Base-by-base conservation (phyloP, 2,888 invertebrate species). In the Heliconius aoede region DNA sequence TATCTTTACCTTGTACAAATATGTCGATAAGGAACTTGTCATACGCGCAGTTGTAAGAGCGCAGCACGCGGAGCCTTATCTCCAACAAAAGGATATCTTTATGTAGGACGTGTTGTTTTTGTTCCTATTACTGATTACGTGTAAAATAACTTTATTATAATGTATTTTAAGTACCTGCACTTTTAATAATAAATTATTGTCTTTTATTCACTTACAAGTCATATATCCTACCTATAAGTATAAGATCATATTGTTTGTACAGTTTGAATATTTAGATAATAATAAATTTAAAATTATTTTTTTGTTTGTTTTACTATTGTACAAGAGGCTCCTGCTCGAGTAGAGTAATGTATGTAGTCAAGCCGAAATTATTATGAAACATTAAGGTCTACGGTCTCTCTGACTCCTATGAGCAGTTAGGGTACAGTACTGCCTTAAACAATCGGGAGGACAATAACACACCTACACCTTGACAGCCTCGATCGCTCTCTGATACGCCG, bases 211-310 rank as follows among this genome's bases (percentile, higher is more conserved):
- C 61, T 61, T 4, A 21, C n/a, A 7, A 7, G 32, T 36, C 32
- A 65, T 5, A 24, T 40, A 15, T 18, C 18, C 51, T 51, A n/a
- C 8, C 21, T 55, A 9, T 40, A 7, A 24, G 15, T 24, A n/a
- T 64, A 30, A 13, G 24, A 24, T 1, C 65, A 65, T 36, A 65
- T 65, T 36, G 65, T 36, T 65, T 65, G 65, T 65, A 36, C 65
- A 65, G 36, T 65, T 65, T 65, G 36, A 36, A 36, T 65, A 36
- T 65, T 15, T 36, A 65, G 36, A 36, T 24, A 32, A 62, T 62
- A 65, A 65, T 36, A 24, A 24, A 36, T 24, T 65, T 13, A 65
- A 40, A 24, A 15, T 15, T 11, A n/a, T n/a, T n/a, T n/a, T n/a
- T n/a, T n/a, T n/a, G 51, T 51, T 51, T 51, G 51, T 51, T 40